phyloP scores from a whole-genome alignment of 2,797 vertebrate species.

The Siniperca undulata region DNA sequence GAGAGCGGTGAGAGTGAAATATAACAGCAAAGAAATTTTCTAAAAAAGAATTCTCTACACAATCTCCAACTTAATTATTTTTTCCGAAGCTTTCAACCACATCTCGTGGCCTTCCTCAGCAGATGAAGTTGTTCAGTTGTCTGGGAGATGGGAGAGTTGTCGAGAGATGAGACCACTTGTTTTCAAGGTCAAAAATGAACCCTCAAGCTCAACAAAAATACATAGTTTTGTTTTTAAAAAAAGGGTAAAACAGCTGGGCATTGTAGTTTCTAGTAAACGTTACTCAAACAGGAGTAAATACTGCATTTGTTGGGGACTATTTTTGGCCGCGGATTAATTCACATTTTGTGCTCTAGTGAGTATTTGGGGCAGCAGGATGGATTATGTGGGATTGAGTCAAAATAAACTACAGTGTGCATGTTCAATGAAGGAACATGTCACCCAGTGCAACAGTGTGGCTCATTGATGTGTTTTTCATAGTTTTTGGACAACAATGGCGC shows the following conservation, averaged over 20 bases:
- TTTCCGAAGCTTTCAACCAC: too few species aligned
- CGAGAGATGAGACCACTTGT: too few species aligned
- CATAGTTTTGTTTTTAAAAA: too few species aligned
- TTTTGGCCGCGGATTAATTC: background rate
- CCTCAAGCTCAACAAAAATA: background rate
- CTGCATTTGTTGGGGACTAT: background rate
- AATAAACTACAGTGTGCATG: background rate
- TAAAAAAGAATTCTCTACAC: background rate
- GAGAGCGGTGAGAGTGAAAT: too few species aligned
- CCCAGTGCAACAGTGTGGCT: background rate
- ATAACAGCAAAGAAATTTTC: too few species aligned
- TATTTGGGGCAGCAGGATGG: background rate
- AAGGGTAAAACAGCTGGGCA: too few species aligned
- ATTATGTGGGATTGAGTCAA: background rate
- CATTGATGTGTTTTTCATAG: background rate
- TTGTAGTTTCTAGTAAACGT: background rate
- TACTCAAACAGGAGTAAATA: background rate
- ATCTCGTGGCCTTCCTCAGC: too few species aligned
- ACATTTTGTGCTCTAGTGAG: background rate
- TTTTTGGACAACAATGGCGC: background rate
- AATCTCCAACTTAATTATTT: too few species aligned
- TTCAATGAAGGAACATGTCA: background rate
- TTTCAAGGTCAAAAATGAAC: background rate
- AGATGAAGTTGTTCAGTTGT: too few species aligned
- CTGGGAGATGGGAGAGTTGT: too few species aligned